Base-by-base conservation (phyloP, 2,113 vertebrate genomes). In the Atractosteus spatula region DNA sequence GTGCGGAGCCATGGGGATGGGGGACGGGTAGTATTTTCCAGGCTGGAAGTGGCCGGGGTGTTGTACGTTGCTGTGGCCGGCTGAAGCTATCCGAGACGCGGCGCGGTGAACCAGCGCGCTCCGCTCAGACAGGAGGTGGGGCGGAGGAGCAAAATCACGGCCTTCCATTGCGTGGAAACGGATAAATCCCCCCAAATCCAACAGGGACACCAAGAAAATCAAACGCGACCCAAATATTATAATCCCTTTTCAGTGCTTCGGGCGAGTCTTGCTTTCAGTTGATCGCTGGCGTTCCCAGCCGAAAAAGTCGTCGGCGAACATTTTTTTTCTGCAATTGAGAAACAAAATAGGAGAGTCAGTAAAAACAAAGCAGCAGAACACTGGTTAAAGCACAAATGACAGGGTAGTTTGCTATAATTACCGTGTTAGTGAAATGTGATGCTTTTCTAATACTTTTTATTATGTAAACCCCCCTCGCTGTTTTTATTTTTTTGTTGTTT, bases 1-100 rank as follows among this genome's bases (percentile, higher is more conserved):
- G 89, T 98, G 97, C 70, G 96, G 92, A 86, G 95, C 94, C 96
- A 97, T 95, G 81, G 96, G 94, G 85, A 98, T 91, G 87, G 97
- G 95, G 41, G 96, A 93, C 4, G 96, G 94, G 83, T 98, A 98
- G 84, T 96, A 98, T 87, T 98, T 98, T 77, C 94, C 94, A 42
- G 95, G 90, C 80, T 94, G 94, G 89, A 98, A 98, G 83, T 93
- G 95, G 74, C 92, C 93, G 76, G 93, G 86, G 69, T 96, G 93
- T 82, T 97, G 96, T 68, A 94, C 93, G 44, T 95, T 87, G 69
- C 92, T 84, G 89, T 94, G 94, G 83, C 93, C 93, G 77, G 92
- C 90, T 54, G 94, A 92, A 79, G 94, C 90, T 87, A 93, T 94
- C 77, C 94, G 90, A 79, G 94, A 94, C 70, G 95, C 84, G 87